Base-by-base conservation (phyloP, 2,113 vertebrate species). In the Nothobranchius furzeri region DNA sequence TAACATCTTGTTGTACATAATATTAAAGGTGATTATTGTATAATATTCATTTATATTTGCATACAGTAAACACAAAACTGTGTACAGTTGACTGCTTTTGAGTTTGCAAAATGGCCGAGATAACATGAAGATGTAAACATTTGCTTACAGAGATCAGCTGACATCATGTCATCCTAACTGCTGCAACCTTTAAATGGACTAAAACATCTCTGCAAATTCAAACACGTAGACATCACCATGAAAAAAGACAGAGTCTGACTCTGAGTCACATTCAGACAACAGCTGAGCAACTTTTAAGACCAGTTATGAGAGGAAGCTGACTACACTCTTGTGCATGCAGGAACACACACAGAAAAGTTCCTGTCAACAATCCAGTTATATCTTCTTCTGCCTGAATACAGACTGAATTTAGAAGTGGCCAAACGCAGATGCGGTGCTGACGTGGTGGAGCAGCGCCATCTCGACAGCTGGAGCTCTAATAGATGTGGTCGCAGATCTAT, bases 111-210 rank as follows among this genome's bases (percentile, higher is more conserved):
- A 52, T 45, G 43, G 9, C 36, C 58, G 47, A 70, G 59, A 51
- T 69, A 67, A 43, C 59, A 68, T 25, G 71, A 64, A 64, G 56
- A 73, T 65, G 75, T 83, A 87, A 88, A 89, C 73, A 75, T 71
- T 48, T 55, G 62, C 10, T 53, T 54, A 65, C 50, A 40, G 68
- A 70, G 42, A 70, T 59, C 36, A 50, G 62, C 57, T 48, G 48
- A 24, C n/a, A 51, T 52, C 57, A 35, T 40, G 12, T 58, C 57
- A 47, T 35, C 15, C 61, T 59, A 35, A 50, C 25, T n/a, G 12
- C 20, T 75, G 24, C 51, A 75, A 12, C 12, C 6, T 40, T 79
- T 62, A 12, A 48, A 68, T 64, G 60, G 42, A 55, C 45, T 53
- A 24, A 15, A 58, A 51, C n/a, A 46, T 45, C 0, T 65, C 24